A percentile compares a stretch with the other conserved stretches of the same genome.
Evolutionary conservation across 2,113 vertebrate genomes (phyloP).

Genomic region (Gila orcuttii): DNA sequence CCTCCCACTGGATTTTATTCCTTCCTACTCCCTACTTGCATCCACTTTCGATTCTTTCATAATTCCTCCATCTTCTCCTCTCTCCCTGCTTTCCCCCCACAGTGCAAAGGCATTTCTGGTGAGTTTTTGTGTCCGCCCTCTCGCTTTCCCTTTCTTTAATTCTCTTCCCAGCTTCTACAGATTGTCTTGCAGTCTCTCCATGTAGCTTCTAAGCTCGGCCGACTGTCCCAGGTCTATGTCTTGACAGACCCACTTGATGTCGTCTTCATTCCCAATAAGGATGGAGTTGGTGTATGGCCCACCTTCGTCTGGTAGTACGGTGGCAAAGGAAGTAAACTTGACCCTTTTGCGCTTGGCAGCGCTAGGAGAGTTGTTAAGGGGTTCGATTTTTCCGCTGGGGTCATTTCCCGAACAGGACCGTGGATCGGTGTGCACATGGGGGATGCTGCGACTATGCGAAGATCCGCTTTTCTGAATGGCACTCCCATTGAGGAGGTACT

Average conservation of each 20-base stretch:
- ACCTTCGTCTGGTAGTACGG: conserved; percentile 88
- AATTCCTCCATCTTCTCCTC: conserved; percentile 58
- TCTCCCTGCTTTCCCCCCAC: conserved; percentile 44
- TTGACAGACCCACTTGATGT: conserved; percentile 98
- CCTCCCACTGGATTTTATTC: conserved; percentile 41
- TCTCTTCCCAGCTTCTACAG: conserved; percentile 82
- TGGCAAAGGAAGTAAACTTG: conserved; percentile 96
- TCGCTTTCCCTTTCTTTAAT: conserved; percentile 73
- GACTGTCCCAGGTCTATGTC: conserved; percentile 92
- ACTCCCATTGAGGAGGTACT: conserved; percentile 88
- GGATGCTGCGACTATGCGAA: conserved; percentile 78
- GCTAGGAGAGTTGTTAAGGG: conserved; percentile 81
- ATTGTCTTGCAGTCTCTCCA: conserved; percentile 98
- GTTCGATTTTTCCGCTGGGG: conserved; percentile 73
- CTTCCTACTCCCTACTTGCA: conserved; percentile 42
- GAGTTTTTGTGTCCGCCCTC: conserved; percentile 74
- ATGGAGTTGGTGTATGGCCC: conserved; percentile 90
- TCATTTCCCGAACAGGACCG: conserved; percentile 85
- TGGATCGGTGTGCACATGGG: conserved; percentile 83
- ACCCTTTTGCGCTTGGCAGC: conserved; percentile 90
- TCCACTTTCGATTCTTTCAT: conserved; percentile 21
- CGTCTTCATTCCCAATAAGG: conserved; percentile 89
- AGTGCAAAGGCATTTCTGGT: conserved; percentile 82
- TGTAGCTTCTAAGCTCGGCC: conserved; percentile 91
- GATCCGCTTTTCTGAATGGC: conserved; percentile 80